Conservation (phyloP, 1,140 invertebrate genomes). For the Pseudomyrmex gracilis region DNA sequence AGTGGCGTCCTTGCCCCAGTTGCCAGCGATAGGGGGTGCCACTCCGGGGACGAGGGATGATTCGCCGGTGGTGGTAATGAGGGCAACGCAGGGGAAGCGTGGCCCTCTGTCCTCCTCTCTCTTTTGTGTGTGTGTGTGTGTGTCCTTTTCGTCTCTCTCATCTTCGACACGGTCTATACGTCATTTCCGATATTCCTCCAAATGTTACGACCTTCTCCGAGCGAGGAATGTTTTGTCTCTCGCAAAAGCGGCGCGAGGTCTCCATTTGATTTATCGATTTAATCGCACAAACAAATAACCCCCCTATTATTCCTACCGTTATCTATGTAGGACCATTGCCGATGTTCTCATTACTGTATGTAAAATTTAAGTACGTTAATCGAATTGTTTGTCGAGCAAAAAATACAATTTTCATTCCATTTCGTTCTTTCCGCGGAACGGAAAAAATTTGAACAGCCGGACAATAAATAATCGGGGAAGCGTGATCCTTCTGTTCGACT, state of each 20-base stretch:
- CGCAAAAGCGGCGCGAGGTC: background rate
- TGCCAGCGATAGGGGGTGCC: conserved; percentile 53
- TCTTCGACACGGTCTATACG: background rate
- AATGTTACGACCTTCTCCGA: conserved; percentile 12
- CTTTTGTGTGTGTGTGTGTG: too few relatives aligned
- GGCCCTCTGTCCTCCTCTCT: conserved; percentile 14
- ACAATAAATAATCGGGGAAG: too few relatives aligned
- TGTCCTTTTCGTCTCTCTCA: background rate
- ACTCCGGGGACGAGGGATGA: conserved; percentile 47
- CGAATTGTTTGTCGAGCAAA: too few relatives aligned
- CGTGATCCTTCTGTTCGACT: too few relatives aligned
- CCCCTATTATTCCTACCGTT: too few relatives aligned
- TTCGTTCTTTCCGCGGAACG: too few relatives aligned
- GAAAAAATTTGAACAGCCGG: too few relatives aligned
- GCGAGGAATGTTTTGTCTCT: conserved; percentile 27
- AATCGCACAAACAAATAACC: too few relatives aligned
- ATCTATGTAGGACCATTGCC: too few relatives aligned
- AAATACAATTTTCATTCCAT: too few relatives aligned
- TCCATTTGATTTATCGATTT: conserved; percentile 1
- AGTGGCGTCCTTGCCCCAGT: conserved; percentile 79
- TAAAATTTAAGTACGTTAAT: too few relatives aligned
- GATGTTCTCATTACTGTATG: too few relatives aligned
- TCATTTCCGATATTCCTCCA: conserved; percentile 25
- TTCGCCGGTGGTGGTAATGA: conserved; percentile 50
- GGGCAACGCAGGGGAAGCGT: conserved; percentile 66